Conservation (phyloP, 1,140 invertebrate genomes). For the Lepidurus apus region DNA sequence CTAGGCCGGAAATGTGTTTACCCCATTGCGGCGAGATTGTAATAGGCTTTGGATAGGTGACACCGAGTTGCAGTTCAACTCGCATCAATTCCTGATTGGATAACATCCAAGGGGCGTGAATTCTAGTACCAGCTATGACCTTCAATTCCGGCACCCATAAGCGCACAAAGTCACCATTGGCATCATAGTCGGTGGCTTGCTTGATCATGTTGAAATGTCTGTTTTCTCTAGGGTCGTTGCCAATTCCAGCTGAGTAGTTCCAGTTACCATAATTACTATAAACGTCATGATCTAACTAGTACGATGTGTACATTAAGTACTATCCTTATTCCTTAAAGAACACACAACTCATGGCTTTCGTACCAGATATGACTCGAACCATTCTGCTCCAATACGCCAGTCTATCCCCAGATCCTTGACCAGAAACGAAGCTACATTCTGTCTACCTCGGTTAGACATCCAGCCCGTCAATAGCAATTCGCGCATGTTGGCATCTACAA, state of each 20-base stretch:
- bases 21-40: slow-evolving; percentile 34
- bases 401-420: slow-evolving; percentile 48
- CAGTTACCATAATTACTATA: slow-evolving; percentile 51
- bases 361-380: slow-evolving; percentile 46
- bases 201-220: slow-evolving; percentile 49
- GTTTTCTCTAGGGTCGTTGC: slow-evolving; percentile 48
- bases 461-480: slow-evolving; percentile 47
- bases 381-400: slow-evolving; percentile 49
- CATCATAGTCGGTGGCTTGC: slow-evolving; percentile 48
- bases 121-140: slow-evolving; percentile 28
- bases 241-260: slow-evolving; percentile 48
- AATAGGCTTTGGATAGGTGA: slow-evolving; percentile 33
- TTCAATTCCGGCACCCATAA: slow-evolving; percentile 33
- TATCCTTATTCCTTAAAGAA: not conserved
- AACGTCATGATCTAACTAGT: slow-evolving; percentile 47
- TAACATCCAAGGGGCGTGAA: slow-evolving; percentile 35
- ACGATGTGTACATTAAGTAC: slow-evolving; percentile 17
- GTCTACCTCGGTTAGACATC: slow-evolving; percentile 49
- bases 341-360: slow-evolving; percentile 32
- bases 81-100: slow-evolving; percentile 24
- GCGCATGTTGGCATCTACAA: slow-evolving; percentile 50
- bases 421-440: slow-evolving; percentile 49
- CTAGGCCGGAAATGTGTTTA: slow-evolving; percentile 10
- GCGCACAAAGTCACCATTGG: slow-evolving; percentile 38
- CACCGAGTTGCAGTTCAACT: slow-evolving; percentile 22